These are phyloP conservation scores for Knipowitschia caucasica DNA, from an alignment of 2,797 vertebrate species.

Conservation along the genomic window DNA sequence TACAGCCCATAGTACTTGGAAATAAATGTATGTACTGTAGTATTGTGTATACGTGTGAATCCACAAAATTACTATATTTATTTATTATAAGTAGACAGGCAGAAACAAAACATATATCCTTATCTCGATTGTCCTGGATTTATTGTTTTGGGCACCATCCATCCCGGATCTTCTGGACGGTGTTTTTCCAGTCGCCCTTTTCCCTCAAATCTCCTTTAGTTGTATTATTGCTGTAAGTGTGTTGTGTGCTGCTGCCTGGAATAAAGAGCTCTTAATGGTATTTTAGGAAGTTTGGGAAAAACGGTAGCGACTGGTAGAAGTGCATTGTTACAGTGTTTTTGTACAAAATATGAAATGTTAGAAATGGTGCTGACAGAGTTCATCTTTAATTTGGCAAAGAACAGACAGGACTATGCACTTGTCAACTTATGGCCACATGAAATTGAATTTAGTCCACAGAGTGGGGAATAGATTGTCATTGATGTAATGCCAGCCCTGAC, in stretches of 20 bases:
- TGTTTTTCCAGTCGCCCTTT: slow-evolving; percentile 18
- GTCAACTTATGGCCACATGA: slow-evolving; percentile 41
- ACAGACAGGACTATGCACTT: slow-evolving; percentile 37
- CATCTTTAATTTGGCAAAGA: slow-evolving; percentile 34
- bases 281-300: neutral
- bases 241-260: neutral
- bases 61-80: too few relatives aligned
- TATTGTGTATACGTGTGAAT: too few relatives aligned
- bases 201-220: slow-evolving; percentile 16
- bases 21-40: too few relatives aligned
- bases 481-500: slow-evolving; percentile 19
- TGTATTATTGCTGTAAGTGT: slow-evolving; percentile 17
- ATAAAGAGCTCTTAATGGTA: slow-evolving; percentile 15
- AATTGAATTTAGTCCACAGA: slow-evolving; percentile 38
- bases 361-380: slow-evolving; percentile 25
- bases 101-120: slow-evolving; percentile 1
- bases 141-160: slow-evolving; percentile 9
- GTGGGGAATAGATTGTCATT: slow-evolving; percentile 27
- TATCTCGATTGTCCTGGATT: slow-evolving; percentile 17
- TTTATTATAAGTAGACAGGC: too few relatives aligned
- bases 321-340: slow-evolving; percentile 9
- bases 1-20: too few relatives aligned
- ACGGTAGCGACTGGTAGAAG: slow-evolving; percentile 20
- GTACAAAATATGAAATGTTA: slow-evolving; percentile 16
- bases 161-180: slow-evolving; percentile 9